phyloP scores from a whole-genome alignment of 2,888 invertebrate species.

The Cyaniris semiargus region DNA sequence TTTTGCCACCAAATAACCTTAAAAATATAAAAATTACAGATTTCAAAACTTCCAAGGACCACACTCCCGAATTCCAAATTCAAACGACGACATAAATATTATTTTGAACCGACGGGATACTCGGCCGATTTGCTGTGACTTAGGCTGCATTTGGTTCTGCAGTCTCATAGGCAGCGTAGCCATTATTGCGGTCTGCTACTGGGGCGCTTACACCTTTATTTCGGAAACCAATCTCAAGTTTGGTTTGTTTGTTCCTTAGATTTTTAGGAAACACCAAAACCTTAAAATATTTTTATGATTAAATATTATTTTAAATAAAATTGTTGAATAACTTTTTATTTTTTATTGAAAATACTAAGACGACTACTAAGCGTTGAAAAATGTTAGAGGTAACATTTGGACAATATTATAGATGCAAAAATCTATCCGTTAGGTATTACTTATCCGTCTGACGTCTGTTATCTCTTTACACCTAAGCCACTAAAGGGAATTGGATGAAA shows the following conservation, averaged over 20 bases:
- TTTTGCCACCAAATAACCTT: not conserved
- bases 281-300: too few species aligned
- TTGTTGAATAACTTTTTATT: not conserved
- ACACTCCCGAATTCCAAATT: not conserved
- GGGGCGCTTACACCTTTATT: constrained; percentile 60
- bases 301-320: not conserved
- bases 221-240: constrained; percentile 64
- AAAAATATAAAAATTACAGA: constrained; percentile 36
- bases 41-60: constrained; percentile 36
- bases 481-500: too few species aligned
- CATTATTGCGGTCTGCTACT: constrained; percentile 61
- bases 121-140: constrained; percentile 58
- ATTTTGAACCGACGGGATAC: constrained; percentile 40
- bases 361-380: too few species aligned
- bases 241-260: constrained; percentile 56
- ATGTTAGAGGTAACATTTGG: too few species aligned
- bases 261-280: too few species aligned
- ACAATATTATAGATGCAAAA: too few species aligned
- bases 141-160: constrained; percentile 63
- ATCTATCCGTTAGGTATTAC: too few species aligned
- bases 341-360: not conserved
- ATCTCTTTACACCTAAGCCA: too few species aligned
- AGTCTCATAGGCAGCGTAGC: constrained; percentile 54
- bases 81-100: not conserved
- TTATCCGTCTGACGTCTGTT: too few species aligned